phyloP scores from a whole-genome alignment of 1,140 invertebrate genomes.

The Branchinecta lynchi region DNA sequence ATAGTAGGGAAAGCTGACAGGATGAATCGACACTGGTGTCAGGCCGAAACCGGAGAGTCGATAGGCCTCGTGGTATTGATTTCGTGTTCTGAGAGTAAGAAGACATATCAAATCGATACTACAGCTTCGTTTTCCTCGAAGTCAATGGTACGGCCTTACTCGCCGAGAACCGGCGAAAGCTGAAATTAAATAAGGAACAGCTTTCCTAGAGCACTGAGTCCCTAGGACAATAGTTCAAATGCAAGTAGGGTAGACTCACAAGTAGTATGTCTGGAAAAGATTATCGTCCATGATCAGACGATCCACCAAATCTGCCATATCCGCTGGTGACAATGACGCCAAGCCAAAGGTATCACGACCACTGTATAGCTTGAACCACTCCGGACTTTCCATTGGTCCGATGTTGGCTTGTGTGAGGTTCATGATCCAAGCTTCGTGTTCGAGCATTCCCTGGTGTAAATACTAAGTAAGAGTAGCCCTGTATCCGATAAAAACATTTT shows the following conservation, averaged over 20 bases:
- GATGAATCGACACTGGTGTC: no score
- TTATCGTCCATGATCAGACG: slow-evolving; percentile 28
- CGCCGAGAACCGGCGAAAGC: no score
- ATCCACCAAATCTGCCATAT: slow-evolving; percentile 29
- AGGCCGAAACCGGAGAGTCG: no score
- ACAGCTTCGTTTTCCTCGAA: no score
- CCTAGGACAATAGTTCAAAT: slow-evolving; percentile 19
- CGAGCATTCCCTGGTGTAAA: slow-evolving; percentile 35
- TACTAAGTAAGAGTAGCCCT: not conserved
- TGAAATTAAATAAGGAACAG: no score
- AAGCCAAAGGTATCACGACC: slow-evolving; percentile 46
- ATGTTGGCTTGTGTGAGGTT: slow-evolving; percentile 58
- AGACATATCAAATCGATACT: no score
- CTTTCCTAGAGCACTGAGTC: no score
- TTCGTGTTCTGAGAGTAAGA: no score
- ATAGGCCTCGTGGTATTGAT: no score
- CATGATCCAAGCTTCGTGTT: slow-evolving; percentile 54
- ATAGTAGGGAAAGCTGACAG: no score
- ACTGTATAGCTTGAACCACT: slow-evolving; percentile 50
- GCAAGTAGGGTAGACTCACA: slow-evolving; percentile 25
- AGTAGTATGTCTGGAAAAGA: slow-evolving; percentile 30
- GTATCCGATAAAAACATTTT: not conserved
- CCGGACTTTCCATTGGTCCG: slow-evolving; percentile 34
- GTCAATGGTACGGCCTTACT: no score
- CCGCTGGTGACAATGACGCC: slow-evolving; percentile 28